Evolutionary conservation across 2,797 vertebrate genomes (phyloP).

Genomic region (Arnoldichthys spilopterus): DNA sequence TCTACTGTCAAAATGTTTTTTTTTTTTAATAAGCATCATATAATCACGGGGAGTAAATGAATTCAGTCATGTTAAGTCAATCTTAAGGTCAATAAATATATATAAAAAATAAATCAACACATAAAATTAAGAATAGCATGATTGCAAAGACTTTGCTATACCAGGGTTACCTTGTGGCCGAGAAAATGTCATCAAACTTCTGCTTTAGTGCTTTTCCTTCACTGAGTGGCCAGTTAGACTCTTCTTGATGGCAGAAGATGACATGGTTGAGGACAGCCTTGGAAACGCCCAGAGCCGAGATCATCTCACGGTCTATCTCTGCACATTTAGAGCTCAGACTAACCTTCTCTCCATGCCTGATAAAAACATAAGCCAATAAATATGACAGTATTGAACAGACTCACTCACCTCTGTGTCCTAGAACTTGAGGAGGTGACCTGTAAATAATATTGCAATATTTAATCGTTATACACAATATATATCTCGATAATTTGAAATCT

Average conservation of each 20-base stretch:
- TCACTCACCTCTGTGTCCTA: no score
- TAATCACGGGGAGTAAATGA: no score
- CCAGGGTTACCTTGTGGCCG: slow-evolving; percentile 90
- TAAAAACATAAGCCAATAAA: slow-evolving; percentile 12
- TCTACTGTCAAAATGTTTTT: no score
- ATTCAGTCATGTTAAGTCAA: no score
- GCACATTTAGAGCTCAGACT: slow-evolving; percentile 94
- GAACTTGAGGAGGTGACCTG: no score
- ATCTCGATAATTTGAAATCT: no score
- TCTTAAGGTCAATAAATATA: not conserved
- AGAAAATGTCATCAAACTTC: slow-evolving; percentile 98
- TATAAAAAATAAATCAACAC: not conserved
- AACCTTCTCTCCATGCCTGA: slow-evolving; percentile 86
- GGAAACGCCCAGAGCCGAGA: slow-evolving; percentile 91
- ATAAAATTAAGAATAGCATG: not conserved
- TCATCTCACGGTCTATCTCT: slow-evolving; percentile 95
- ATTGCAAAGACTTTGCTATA: not conserved
- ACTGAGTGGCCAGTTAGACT: slow-evolving; percentile 96
- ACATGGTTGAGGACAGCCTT: slow-evolving; percentile 94
- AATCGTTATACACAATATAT: no score
- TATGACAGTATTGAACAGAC: not conserved
- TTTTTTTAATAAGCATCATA: no score
- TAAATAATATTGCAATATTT: no score
- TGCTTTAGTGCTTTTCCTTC: slow-evolving; percentile 96
- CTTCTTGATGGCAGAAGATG: slow-evolving; percentile 99